Percentiles rank a stretch among this genome's conserved stretches.
phyloP scores from a whole-genome alignment of 1,140 invertebrate genomes.

The Drosophila nasuta region DNA sequence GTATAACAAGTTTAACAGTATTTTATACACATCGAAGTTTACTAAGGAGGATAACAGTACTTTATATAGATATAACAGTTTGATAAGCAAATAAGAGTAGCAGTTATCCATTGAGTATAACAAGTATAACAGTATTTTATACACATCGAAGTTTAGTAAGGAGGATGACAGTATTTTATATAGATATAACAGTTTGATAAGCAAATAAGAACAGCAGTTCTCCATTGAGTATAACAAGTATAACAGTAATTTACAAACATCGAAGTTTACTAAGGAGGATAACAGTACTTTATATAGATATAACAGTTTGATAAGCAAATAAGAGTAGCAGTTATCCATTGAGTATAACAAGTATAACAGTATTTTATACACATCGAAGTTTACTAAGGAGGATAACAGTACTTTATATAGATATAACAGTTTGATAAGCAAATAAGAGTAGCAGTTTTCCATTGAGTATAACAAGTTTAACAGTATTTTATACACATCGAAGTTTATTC shows the following conservation, averaged over 20 bases:
- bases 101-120: not conserved
- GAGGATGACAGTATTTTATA: not conserved
- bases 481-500: too few relatives aligned
- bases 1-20: not conserved
- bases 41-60: not conserved
- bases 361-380: too few relatives aligned
- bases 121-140: not conserved
- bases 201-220: too few relatives aligned
- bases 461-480: not conserved
- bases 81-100: not conserved
- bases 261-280: not conserved
- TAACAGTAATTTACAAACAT: not conserved
- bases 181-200: not conserved
- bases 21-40: too few relatives aligned
- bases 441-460: too few relatives aligned
- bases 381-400: not conserved
- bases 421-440: too few relatives aligned
- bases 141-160: too few relatives aligned
- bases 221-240: not conserved
- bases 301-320: not conserved
- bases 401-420: not conserved
- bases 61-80: not conserved
- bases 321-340: too few relatives aligned
- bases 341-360: not conserved
- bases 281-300: not conserved